These are phyloP conservation scores for Fukomys damarensis DNA, from an alignment of 2,113 vertebrate genomes.

Conservation along the genomic window DNA sequence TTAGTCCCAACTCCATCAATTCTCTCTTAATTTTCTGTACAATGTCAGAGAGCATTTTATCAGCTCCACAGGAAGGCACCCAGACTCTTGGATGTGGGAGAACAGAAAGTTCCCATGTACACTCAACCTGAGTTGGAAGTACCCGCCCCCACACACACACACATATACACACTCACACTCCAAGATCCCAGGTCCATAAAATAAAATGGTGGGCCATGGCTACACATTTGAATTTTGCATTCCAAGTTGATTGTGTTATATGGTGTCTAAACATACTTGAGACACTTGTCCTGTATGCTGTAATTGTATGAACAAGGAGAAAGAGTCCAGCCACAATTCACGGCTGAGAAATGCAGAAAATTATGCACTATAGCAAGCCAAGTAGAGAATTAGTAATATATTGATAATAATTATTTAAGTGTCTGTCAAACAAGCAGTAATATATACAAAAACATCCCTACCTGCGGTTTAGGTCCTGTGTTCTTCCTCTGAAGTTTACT, in stretches of 20 bases:
- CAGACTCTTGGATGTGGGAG: neutral
- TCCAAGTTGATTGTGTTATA: neutral
- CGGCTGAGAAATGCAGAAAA: slow-evolving; percentile 45
- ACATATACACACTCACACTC: too few relatives aligned
- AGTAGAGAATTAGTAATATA: slow-evolving; percentile 59
- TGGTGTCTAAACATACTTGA: neutral
- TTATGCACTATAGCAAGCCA: neutral
- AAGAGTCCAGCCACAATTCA: neutral
- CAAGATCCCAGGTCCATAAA: slow-evolving; percentile 12
- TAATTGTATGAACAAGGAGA: neutral
- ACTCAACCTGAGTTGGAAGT: neutral
- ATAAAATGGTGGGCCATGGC: neutral
- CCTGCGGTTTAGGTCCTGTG: neutral
- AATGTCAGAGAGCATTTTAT: neutral
- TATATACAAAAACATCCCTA: neutral
- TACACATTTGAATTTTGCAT: neutral
- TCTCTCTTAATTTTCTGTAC: neutral
- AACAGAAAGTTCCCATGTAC: neutral
- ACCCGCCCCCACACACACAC: too few relatives aligned
- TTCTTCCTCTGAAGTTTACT: neutral
- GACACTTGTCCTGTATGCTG: neutral
- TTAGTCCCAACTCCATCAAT: neutral
- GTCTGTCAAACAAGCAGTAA: slow-evolving; percentile 34
- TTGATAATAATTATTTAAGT: slow-evolving; percentile 66
- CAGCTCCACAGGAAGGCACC: neutral